phyloP scores from a whole-genome alignment of 2,113 vertebrate genomes.

The Semnornis frantzii region DNA sequence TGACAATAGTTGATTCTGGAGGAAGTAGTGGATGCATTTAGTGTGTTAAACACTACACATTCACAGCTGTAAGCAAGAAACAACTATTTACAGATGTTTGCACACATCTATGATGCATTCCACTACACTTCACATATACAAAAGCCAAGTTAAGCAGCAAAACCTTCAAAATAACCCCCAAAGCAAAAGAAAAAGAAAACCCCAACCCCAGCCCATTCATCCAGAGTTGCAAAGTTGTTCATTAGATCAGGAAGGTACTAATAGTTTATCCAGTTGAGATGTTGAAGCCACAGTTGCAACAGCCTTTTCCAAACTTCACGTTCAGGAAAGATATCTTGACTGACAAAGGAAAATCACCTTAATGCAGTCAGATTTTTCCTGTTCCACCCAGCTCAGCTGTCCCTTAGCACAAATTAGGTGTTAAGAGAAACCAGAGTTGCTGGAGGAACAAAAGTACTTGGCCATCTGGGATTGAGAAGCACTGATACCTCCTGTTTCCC shows the following conservation, averaged over 20 bases:
- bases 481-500: neutral
- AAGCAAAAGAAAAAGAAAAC: neutral
- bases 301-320: neutral
- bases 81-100: constrained; percentile 30
- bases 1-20: neutral
- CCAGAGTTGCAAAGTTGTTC: neutral
- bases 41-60: neutral
- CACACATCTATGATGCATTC: constrained; percentile 25
- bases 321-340: neutral
- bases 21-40: constrained; percentile 5
- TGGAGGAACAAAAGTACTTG: neutral
- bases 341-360: neutral
- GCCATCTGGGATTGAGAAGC: neutral
- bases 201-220: neutral
- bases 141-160: constrained; percentile 23
- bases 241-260: neutral
- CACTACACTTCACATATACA: neutral
- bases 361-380: neutral
- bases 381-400: neutral
- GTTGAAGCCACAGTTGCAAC: neutral
- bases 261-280: neutral
- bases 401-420: neutral
- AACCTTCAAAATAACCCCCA: neutral
- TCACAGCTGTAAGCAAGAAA: constrained; percentile 26
- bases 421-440: neutral